Evolutionary conservation across 2,797 vertebrate species (phyloP).

Genomic region (Neomorphus geoffroyi): DNA sequence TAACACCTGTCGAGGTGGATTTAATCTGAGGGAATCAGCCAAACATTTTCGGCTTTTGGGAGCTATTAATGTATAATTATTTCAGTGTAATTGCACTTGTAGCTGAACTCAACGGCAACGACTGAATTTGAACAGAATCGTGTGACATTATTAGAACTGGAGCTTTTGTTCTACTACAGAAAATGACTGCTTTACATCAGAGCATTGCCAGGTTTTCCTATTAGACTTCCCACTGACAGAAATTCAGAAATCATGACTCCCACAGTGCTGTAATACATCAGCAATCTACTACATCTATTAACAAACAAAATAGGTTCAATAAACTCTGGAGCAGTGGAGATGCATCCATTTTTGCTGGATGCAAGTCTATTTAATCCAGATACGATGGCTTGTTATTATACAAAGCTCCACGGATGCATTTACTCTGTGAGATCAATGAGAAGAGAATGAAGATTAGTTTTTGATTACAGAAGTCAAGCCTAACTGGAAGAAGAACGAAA

Average conservation of each 20-base stretch:
- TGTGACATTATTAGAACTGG: neutral
- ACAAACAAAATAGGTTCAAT: neutral
- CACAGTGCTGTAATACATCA: neutral
- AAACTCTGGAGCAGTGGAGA: neutral
- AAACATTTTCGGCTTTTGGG: neutral
- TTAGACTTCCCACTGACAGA: neutral
- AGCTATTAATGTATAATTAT: neutral
- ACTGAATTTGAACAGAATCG: neutral
- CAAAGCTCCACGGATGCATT: neutral
- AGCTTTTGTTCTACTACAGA: neutral
- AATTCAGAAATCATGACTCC: neutral
- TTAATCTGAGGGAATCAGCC: neutral
- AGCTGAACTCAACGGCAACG: neutral
- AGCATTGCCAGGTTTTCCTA: neutral
- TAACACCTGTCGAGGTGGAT: neutral
- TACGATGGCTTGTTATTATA: neutral
- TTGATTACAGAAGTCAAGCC: neutral
- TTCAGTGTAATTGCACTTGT: neutral
- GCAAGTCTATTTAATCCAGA: neutral
- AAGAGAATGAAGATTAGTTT: neutral
- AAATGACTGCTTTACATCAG: neutral
- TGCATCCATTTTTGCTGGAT: neutral
- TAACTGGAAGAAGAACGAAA: neutral
- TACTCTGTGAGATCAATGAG: neutral
- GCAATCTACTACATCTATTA: neutral